Evolutionary conservation across 2,797 vertebrate genomes (phyloP).

Genomic region (Threskiornis aethiopicus): DNA sequence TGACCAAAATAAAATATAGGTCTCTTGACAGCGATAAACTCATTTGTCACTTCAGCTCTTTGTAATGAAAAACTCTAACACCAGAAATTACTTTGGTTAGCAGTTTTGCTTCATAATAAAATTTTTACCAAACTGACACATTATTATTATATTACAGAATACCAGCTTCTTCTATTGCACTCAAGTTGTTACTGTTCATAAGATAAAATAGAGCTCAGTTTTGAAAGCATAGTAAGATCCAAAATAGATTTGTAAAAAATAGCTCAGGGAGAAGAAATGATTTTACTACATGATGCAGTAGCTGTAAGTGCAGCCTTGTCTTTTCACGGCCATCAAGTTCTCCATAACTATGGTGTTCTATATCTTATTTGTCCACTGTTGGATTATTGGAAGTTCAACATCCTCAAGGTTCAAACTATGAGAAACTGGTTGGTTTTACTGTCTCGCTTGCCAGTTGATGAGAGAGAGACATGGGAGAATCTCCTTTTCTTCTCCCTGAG

Average conservation of each 20-base stretch:
- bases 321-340: slow-evolving; percentile 30
- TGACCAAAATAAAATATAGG: slow-evolving; percentile 20
- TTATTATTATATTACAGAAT: slow-evolving; percentile 62
- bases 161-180: slow-evolving; percentile 23
- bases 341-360: neutral
- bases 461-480: neutral
- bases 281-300: neutral
- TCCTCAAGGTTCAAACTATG: neutral
- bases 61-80: neutral
- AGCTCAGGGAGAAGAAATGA: neutral
- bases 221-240: neutral
- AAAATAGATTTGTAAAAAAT: neutral
- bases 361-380: neutral
- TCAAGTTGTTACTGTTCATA: slow-evolving; percentile 1
- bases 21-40: neutral
- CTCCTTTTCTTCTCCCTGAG: neutral
- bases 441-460: neutral
- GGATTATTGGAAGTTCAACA: neutral
- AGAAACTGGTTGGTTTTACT: neutral
- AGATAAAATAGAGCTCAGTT: neutral
- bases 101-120: slow-evolving; percentile 3
- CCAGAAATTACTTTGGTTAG: slow-evolving; percentile 31
- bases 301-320: neutral
- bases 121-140: slow-evolving; percentile 44
- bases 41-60: neutral